Conservation (phyloP, 2,888 invertebrate species). For the Margaritifera margaritifera region DNA sequence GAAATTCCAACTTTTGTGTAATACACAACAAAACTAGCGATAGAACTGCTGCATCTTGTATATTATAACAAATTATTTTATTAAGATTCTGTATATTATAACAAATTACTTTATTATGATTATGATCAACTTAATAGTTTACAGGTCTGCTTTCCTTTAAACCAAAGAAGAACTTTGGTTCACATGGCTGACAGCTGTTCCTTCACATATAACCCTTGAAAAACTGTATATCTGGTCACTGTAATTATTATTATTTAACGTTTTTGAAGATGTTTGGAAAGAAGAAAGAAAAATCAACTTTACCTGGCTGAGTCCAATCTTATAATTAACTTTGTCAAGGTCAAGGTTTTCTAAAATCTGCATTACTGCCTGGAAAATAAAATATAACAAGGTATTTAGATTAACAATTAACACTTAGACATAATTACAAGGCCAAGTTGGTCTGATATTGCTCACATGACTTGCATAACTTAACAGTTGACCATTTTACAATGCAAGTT, state of each 20-base stretch:
- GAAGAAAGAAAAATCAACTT: conserved; percentile 16
- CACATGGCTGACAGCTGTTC: background rate
- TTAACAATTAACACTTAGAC: background rate
- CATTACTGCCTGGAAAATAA: conserved; percentile 77
- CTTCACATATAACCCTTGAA: conserved; percentile 3
- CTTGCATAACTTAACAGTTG: too few relatives aligned
- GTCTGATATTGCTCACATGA: too few relatives aligned
- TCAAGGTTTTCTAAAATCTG: conserved; percentile 88
- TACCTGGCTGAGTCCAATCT: conserved; percentile 94
- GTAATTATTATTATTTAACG: conserved; percentile 1
- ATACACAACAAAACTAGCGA: too few relatives aligned
- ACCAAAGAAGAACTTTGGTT: background rate
- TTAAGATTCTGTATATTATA: too few relatives aligned
- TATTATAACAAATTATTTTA: too few relatives aligned
- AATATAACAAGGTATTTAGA: background rate
- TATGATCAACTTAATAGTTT: too few relatives aligned
- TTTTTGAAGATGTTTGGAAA: background rate
- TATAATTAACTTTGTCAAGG: conserved; percentile 87
- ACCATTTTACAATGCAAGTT: too few relatives aligned
- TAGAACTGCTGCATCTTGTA: too few relatives aligned
- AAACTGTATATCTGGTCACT: background rate
- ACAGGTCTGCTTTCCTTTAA: too few relatives aligned
- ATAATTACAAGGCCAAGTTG: too few relatives aligned
- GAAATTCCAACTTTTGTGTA: too few relatives aligned
- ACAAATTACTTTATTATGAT: too few relatives aligned